Percentiles rank a stretch among this genome's conserved stretches.
Conservation (phyloP, 1,140 invertebrate genomes). For the Hesperophylax magnus region DNA sequence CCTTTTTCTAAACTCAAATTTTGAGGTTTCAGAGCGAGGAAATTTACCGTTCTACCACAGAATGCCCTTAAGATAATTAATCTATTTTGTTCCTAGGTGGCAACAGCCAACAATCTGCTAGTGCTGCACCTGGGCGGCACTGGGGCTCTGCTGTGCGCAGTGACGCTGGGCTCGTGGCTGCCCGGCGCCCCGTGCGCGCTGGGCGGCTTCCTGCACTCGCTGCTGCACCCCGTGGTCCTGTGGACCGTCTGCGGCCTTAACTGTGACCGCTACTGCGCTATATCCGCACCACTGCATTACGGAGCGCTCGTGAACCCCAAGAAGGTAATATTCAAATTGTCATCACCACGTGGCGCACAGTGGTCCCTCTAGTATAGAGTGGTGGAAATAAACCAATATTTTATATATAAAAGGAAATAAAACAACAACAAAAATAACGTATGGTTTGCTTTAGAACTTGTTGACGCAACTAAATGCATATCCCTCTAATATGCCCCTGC, state of each 20-base stretch:
- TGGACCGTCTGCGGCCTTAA: constrained; percentile 87
- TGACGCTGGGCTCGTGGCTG: constrained; percentile 68
- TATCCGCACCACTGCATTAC: constrained; percentile 83
- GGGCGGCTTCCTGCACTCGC: constrained; percentile 77
- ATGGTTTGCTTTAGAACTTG: too few relatives aligned
- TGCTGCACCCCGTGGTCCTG: constrained; percentile 81
- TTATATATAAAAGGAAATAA: too few relatives aligned
- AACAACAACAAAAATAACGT: too few relatives aligned
- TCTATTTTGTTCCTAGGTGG: constrained; percentile 69
- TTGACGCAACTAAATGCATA: too few relatives aligned
- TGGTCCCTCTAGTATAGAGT: too few relatives aligned
- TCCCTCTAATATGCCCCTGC: too few relatives aligned
- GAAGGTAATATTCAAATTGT: constrained; percentile 65
- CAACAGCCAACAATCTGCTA: constrained; percentile 78
- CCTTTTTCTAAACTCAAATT: too few relatives aligned
- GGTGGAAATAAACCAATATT: too few relatives aligned
- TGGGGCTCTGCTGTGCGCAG: constrained; percentile 76
- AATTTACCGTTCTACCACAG: too few relatives aligned
- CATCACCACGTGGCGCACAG: too few relatives aligned
- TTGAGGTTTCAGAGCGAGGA: too few relatives aligned
- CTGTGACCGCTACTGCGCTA: constrained; percentile 84
- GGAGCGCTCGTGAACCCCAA: constrained; percentile 78
- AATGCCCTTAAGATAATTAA: neutral
- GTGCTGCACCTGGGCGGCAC: constrained; percentile 80
- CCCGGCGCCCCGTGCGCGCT: constrained; percentile 73